Conservation (phyloP, 2,888 invertebrate genomes). For the Halictus quadricinctus region DNA sequence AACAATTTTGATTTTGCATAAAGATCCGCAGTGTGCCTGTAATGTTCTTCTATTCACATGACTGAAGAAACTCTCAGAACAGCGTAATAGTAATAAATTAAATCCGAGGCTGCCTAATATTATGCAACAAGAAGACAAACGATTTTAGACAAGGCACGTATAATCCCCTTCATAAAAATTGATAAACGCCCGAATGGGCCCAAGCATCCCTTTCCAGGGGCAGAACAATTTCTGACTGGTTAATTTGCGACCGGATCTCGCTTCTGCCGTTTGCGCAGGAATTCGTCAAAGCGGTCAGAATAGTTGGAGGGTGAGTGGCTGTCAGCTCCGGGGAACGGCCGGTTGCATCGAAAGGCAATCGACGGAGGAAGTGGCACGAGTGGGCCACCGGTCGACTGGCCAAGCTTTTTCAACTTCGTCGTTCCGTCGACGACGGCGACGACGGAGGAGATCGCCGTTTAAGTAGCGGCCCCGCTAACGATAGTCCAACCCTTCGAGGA, state of each 20-base stretch:
- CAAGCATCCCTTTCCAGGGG: constrained; percentile 4
- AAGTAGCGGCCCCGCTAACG: constrained; percentile 73
- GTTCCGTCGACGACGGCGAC: constrained; percentile 32
- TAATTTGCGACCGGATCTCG: constrained; percentile 22
- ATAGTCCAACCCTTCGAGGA: constrained; percentile 72
- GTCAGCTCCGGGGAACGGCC: constrained; percentile 50
- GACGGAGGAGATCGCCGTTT: constrained; percentile 62
- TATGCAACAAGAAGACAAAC: too few relatives aligned
- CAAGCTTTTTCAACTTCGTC: constrained; percentile 65
- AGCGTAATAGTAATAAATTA: too few relatives aligned
- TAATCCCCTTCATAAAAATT: not conserved
- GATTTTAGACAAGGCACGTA: too few relatives aligned
- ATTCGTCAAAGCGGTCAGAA: constrained; percentile 43
- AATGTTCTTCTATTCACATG: too few relatives aligned
- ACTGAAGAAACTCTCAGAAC: too few relatives aligned
- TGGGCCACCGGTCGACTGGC: constrained; percentile 59
- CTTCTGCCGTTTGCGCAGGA: not conserved
- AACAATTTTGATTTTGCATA: too few relatives aligned
- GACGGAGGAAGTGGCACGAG: constrained; percentile 68
- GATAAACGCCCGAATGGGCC: not conserved
- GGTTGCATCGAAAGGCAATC: constrained; percentile 66
- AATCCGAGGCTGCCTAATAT: too few relatives aligned
- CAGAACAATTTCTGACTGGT: constrained; percentile 43
- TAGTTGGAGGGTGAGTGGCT: constrained; percentile 9
- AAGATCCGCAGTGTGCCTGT: too few relatives aligned